phyloP scores from a whole-genome alignment of 1,140 invertebrate species.

The Pogonomyrmex barbatus region DNA sequence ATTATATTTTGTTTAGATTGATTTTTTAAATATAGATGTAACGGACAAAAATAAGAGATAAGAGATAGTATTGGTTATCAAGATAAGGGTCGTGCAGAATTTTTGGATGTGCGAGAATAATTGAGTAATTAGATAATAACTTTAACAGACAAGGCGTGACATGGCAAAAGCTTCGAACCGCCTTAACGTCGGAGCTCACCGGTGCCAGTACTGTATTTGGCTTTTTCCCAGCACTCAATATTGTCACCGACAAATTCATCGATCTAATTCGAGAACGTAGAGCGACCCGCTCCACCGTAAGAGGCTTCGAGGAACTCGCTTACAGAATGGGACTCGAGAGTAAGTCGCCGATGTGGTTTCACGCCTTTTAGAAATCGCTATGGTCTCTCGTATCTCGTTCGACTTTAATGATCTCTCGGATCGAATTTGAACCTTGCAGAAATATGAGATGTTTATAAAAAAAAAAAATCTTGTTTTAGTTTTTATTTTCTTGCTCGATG shows the following conservation, averaged over 20 bases:
- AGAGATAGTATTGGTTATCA: no score
- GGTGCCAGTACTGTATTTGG: slow-evolving; percentile 91
- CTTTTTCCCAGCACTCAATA: slow-evolving; percentile 92
- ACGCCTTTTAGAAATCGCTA: background rate
- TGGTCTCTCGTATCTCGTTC: background rate
- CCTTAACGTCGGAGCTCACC: slow-evolving; percentile 92
- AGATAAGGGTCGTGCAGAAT: background rate
- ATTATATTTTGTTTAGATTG: no score
- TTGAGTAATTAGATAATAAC: slow-evolving; percentile 24
- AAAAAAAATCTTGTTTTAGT: background rate
- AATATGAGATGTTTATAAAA: background rate
- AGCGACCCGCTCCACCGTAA: slow-evolving; percentile 79
- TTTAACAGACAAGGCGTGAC: slow-evolving; percentile 90
- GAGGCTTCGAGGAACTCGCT: slow-evolving; percentile 90
- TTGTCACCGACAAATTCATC: slow-evolving; percentile 93
- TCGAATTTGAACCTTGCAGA: background rate
- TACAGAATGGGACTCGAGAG: slow-evolving; percentile 93
- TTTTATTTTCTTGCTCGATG: background rate
- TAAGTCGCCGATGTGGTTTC: slow-evolving; percentile 81
- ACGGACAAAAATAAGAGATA: no score
- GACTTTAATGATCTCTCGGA: background rate
- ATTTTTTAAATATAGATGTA: no score
- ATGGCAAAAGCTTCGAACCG: slow-evolving; percentile 91
- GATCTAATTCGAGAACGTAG: slow-evolving; percentile 88
- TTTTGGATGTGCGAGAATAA: background rate